Conservation (phyloP, 2,113 vertebrate species). For the Hipposideros armiger region DNA sequence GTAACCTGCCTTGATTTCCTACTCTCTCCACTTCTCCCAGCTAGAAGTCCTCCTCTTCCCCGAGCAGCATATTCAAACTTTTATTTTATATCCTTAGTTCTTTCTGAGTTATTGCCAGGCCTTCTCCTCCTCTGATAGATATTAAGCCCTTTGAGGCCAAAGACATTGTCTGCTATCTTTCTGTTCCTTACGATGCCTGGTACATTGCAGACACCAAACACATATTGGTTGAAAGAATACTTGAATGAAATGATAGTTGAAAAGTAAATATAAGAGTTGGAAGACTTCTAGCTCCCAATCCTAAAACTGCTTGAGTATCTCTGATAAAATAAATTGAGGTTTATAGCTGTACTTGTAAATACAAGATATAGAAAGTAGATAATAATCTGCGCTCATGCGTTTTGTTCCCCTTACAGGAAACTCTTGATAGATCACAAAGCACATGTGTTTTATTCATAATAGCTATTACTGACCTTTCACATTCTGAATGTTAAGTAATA, state of each 20-base stretch:
- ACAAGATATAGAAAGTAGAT: constrained; percentile 6
- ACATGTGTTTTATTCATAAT: neutral
- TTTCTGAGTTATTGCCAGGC: neutral
- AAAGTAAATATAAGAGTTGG: constrained; percentile 11
- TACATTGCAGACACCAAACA: neutral
- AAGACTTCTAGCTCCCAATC: neutral
- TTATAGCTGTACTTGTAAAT: constrained; percentile 2
- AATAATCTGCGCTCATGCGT: neutral
- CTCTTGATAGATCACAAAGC: constrained; percentile 14
- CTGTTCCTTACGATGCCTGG: neutral
- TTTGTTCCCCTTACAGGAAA: constrained; percentile 7
- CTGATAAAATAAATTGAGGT: constrained; percentile 9
- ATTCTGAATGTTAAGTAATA: neutral
- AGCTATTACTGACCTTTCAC: neutral
- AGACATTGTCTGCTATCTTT: neutral
- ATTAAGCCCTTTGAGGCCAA: neutral
- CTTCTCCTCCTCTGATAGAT: neutral
- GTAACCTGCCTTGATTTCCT: neutral
- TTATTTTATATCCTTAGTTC: neutral
- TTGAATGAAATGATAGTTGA: neutral
- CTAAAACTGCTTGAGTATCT: constrained; percentile 1
- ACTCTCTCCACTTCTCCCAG: neutral
- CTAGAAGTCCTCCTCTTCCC: neutral
- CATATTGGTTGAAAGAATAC: neutral
- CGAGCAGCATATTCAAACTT: neutral